Conservation (phyloP, 2,888 invertebrate species). For the Noctua janthina region DNA sequence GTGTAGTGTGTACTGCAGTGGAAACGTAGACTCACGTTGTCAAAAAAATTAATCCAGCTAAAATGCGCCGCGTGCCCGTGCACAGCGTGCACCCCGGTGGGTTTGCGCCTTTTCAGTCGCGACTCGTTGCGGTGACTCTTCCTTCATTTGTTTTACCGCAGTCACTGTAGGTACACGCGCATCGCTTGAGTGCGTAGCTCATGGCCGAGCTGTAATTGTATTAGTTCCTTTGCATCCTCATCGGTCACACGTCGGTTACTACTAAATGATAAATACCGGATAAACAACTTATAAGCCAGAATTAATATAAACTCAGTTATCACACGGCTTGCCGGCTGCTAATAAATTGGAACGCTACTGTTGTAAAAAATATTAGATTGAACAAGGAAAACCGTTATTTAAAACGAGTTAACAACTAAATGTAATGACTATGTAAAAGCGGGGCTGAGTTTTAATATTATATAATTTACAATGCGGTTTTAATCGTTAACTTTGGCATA, state of each 20-base stretch:
- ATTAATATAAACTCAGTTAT: conserved; percentile 60
- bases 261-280: conserved; percentile 40
- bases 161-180: background rate
- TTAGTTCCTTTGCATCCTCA: conserved; percentile 5
- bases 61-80: too few species aligned
- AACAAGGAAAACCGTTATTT: conserved; percentile 61
- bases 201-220: background rate
- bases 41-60: too few species aligned
- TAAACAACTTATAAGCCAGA: conserved; percentile 41
- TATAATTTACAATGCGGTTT: conserved; percentile 51
- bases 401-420: conserved; percentile 58
- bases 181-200: background rate
- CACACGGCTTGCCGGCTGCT: conserved; percentile 62
- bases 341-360: conserved; percentile 65
- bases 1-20: too few species aligned
- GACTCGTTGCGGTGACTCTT: background rate
- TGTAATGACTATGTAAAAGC: conserved; percentile 52
- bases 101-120: background rate
- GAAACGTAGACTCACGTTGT: too few species aligned
- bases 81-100: too few species aligned
- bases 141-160: conserved; percentile 7
- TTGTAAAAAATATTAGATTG: conserved; percentile 56
- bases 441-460: conserved; percentile 41
- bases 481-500: conserved; percentile 26
- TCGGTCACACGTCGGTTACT: conserved; percentile 17